phyloP scores from a whole-genome alignment of 2,888 invertebrate species.

The Drosophila pullipes region DNA sequence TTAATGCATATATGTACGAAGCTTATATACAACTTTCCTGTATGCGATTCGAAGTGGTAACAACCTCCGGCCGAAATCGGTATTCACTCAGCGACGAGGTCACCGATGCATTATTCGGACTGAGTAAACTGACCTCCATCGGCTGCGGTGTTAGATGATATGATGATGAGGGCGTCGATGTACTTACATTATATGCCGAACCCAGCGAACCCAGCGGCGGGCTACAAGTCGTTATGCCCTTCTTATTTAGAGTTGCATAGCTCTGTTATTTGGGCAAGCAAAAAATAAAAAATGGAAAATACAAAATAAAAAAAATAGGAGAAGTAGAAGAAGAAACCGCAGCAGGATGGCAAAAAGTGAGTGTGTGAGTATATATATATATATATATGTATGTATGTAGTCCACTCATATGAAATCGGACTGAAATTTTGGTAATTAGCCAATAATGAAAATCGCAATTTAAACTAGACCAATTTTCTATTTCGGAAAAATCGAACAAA shows the following conservation, averaged over 20 bases:
- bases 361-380: slow-evolving; percentile 2
- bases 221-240: slow-evolving; percentile 87
- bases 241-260: slow-evolving; percentile 92
- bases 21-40: slow-evolving; percentile 96
- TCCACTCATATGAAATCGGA: not conserved
- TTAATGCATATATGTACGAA: slow-evolving; percentile 20
- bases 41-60: slow-evolving; percentile 94
- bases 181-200: slow-evolving; percentile 69
- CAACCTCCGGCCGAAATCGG: slow-evolving; percentile 93
- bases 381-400: not conserved
- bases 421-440: not conserved
- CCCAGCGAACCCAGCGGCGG: slow-evolving; percentile 81
- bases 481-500: not conserved
- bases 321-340: not conserved
- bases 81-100: slow-evolving; percentile 92
- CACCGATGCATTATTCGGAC: slow-evolving; percentile 86
- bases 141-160: slow-evolving; percentile 85
- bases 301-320: slow-evolving; percentile 83
- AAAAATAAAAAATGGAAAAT: not conserved
- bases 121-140: slow-evolving; percentile 85
- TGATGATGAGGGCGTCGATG: slow-evolving; percentile 81
- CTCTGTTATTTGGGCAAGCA: slow-evolving; percentile 86
- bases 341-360: slow-evolving; percentile 7
- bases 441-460: not conserved
- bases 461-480: accelerated